phyloP scores from a whole-genome alignment of 2,113 vertebrate genomes.

The Gopherus flavomarginatus region DNA sequence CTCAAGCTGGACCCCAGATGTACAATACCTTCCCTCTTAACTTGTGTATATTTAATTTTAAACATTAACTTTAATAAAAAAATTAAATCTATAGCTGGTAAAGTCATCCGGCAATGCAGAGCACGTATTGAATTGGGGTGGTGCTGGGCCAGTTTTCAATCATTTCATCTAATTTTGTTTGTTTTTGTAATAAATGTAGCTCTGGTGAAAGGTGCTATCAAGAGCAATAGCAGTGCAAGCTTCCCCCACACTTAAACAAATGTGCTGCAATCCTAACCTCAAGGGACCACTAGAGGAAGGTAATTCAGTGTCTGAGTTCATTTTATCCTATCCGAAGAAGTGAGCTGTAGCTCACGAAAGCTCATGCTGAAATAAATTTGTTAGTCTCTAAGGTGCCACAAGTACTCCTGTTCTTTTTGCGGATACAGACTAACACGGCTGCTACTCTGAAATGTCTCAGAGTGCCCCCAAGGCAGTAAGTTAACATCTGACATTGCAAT shows the following conservation, averaged over 20 bases:
- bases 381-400: too few relatives aligned
- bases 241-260: rapidly evolving
- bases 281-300: background rate
- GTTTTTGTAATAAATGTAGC: background rate
- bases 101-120: background rate
- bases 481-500: background rate
- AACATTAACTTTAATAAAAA: too few relatives aligned
- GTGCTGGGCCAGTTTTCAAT: too few relatives aligned
- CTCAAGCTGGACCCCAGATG: too few relatives aligned
- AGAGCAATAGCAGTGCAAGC: background rate
- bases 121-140: background rate
- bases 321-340: rapidly evolving
- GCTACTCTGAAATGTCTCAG: background rate
- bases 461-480: background rate
- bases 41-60: too few relatives aligned
- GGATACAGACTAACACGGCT: too few relatives aligned
- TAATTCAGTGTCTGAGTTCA: background rate
- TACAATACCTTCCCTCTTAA: too few relatives aligned
- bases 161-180: background rate
- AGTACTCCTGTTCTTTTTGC: too few relatives aligned
- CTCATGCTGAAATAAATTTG: too few relatives aligned
- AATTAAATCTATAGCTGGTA: too few relatives aligned
- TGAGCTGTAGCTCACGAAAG: too few relatives aligned
- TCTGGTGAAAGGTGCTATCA: background rate
- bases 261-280: background rate